Evolutionary conservation across 2,113 vertebrate species (phyloP), one percentile per base, ranked within the genome.

Genomic region (Catharus fuscescens): DNA sequence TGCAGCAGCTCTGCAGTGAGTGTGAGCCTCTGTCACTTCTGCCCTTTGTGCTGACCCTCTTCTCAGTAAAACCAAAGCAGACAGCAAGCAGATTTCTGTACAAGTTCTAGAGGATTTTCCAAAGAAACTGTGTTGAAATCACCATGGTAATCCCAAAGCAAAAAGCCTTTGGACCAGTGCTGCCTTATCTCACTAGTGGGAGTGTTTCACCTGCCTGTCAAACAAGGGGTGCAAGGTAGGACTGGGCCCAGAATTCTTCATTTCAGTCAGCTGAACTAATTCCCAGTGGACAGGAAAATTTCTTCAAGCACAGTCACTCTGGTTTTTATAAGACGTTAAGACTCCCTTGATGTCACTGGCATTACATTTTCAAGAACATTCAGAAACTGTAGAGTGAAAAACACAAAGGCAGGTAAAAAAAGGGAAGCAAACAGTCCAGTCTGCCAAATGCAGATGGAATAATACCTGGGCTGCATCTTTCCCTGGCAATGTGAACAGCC

Each of bases 81-180:
- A 28, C 1, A 31, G 47, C 34, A 61, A 47, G 28, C 10, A 80
- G 24, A 31, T 28, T 89, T 64, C 34, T 9, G 34, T 19, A 3
- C 38, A 72, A 48, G 18, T 29, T 69, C 20, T 21, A 9, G 6
- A 47, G 9, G 18, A 48, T 42, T 90, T 77, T 90, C 20, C 23
- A 65, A 9, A 40, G 70, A 42, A 29, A 9, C 7, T 28, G 9
- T n/a, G 15, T 47, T 44, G 42, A 38, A 60, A 24, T 64, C 24
- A 36, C 45, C 4, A 10, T 50, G 25, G 48, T 26, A 26, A 50
- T 50, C 48, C 48, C 48, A 50, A 50, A 50, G 24, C 25, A 50
- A 50, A 50, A 50, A 14, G 14, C 14, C 2, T 19, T 18, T 8
- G 8, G 48, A 40, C 7, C 26, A 38, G 14, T 0, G 1, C n/a